phyloP scores from a whole-genome alignment of 1,140 invertebrate species.

The Campoletis sonorensis region DNA sequence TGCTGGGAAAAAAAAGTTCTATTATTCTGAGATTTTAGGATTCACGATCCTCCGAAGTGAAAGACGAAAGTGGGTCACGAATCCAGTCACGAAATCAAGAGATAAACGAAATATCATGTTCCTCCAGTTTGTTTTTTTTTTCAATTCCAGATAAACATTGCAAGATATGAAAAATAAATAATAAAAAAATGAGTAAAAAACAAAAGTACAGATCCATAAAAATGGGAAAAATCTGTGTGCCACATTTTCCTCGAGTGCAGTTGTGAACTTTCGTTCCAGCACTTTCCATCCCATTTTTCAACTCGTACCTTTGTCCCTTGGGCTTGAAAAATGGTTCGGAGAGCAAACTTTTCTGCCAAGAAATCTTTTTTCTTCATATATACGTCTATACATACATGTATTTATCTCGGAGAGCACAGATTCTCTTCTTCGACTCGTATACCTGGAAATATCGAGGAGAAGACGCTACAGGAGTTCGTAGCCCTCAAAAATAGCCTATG shows the following conservation, averaged over 20 bases:
- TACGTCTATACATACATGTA: not conserved
- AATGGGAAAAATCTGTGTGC: too few relatives aligned
- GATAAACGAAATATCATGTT: too few relatives aligned
- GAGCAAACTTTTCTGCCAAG: not conserved
- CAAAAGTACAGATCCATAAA: too few relatives aligned
- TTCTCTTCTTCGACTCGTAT: slow-evolving; percentile 11
- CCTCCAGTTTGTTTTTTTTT: too few relatives aligned
- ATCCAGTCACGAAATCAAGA: too few relatives aligned
- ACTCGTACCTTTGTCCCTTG: not conserved
- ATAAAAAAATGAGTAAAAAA: too few relatives aligned
- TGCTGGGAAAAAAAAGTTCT: too few relatives aligned
- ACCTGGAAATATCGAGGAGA: slow-evolving; percentile 22
- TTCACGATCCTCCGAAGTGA: too few relatives aligned
- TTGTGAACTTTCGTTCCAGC: not conserved
- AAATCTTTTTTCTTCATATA: not conserved
- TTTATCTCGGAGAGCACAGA: not conserved
- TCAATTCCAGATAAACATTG: too few relatives aligned
- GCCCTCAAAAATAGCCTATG: slow-evolving; percentile 25
- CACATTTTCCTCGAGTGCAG: slow-evolving; percentile 33
- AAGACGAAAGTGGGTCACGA: too few relatives aligned
- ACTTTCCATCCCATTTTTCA: slow-evolving; percentile 15
- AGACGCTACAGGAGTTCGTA: slow-evolving; percentile 28
- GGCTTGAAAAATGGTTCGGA: not conserved
- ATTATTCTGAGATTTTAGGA: too few relatives aligned
- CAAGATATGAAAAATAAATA: too few relatives aligned